Percentiles rank a stretch among this genome's conserved stretches.
Evolutionary conservation across 2,888 invertebrate species (phyloP).

Genomic region (Tetanocera ferruginea): DNA sequence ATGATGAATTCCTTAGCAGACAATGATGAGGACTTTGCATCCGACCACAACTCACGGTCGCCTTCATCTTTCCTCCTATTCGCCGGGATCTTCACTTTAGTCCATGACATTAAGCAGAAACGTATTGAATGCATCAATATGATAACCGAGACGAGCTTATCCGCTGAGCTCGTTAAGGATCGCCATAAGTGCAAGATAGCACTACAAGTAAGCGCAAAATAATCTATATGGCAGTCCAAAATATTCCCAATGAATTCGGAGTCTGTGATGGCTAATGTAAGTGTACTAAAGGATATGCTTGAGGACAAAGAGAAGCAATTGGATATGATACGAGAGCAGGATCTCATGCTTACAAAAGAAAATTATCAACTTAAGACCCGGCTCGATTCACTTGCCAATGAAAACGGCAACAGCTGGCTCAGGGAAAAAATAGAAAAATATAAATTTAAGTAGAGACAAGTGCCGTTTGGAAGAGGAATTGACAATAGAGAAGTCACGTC

Average conservation of each 20-base stretch:
- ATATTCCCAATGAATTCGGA: slow-evolving; percentile 60
- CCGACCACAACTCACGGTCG: no score
- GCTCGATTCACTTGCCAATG: slow-evolving; percentile 71
- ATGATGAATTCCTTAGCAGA: no score
- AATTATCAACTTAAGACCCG: slow-evolving; percentile 76
- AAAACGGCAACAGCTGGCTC: slow-evolving; percentile 72
- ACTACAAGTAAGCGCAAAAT: no score
- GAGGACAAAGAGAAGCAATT: no score
- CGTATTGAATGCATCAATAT: no score
- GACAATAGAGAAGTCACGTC: slow-evolving; percentile 66
- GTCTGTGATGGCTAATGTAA: slow-evolving; percentile 73
- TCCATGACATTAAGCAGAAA: no score
- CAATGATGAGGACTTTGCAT: no score
- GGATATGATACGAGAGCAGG: slow-evolving; percentile 76
- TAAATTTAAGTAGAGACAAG: slow-evolving; percentile 71
- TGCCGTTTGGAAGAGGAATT: slow-evolving; percentile 68
- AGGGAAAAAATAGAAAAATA: slow-evolving; percentile 72
- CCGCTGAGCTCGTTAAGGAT: no score
- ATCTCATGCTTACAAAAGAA: slow-evolving; percentile 77
- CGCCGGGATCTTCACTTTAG: no score
- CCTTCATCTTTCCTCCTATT: no score
- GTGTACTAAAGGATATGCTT: slow-evolving; percentile 77
- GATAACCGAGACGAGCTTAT: no score
- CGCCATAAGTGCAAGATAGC: no score
- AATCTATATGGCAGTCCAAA: slow-evolving; percentile 66